Conservation (phyloP, 2,888 invertebrate species). For the Gryllus longicercus region DNA sequence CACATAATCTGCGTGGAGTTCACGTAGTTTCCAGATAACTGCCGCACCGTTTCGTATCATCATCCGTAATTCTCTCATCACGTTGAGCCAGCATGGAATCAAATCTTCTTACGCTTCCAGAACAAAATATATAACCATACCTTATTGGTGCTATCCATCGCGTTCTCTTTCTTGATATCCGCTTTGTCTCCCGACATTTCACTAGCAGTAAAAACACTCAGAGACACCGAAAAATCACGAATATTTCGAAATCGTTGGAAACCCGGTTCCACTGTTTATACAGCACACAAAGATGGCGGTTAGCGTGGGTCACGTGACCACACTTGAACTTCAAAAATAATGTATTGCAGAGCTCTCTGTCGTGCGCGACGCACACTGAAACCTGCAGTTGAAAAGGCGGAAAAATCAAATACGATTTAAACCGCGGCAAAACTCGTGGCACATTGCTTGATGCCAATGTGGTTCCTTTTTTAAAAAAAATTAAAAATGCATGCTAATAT, state of each 20-base stretch:
- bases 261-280: conserved; percentile 50
- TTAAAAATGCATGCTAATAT: too few relatives aligned
- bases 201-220: conserved; percentile 43
- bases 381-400: background rate
- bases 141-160: conserved; percentile 48
- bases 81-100: conserved; percentile 38
- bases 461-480: too few relatives aligned
- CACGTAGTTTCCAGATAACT: background rate
- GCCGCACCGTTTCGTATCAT: conserved; percentile 30
- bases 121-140: conserved; percentile 41
- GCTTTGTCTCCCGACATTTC: conserved; percentile 49
- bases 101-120: conserved; percentile 29
- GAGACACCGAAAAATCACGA: conserved; percentile 45
- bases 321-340: conserved; percentile 37
- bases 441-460: too few relatives aligned
- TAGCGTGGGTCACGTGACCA: conserved; percentile 60
- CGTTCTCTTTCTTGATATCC: conserved; percentile 48
- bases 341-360: conserved; percentile 21
- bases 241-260: conserved; percentile 30
- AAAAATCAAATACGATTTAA: background rate
- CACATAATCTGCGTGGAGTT: background rate
- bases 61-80: conserved; percentile 37
- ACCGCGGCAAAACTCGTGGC: too few relatives aligned
- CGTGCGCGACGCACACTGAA: conserved; percentile 5
- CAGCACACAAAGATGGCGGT: conserved; percentile 57